Percentiles rank a stretch among this genome's conserved stretches.
phyloP scores from a whole-genome alignment of 2,113 vertebrate species.

The Poecilia latipinna region DNA sequence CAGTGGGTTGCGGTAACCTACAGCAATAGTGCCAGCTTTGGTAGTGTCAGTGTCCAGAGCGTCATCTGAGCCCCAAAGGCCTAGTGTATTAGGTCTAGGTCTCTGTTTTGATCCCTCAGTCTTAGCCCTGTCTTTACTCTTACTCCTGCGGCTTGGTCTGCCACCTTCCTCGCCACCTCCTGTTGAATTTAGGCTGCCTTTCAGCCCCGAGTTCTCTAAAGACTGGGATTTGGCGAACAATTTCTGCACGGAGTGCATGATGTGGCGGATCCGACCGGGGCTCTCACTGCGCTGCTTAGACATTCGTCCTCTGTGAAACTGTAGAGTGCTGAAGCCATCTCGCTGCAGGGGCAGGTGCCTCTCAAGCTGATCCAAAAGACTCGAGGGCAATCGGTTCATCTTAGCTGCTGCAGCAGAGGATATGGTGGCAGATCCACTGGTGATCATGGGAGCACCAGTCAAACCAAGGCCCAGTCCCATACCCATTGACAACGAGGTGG shows the following conservation, averaged over 20 bases:
- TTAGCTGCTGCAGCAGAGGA: constrained; percentile 79
- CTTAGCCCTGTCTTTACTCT: constrained; percentile 96
- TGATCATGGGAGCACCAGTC: constrained; percentile 84
- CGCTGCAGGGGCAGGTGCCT: constrained; percentile 95
- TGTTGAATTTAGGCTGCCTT: constrained; percentile 82
- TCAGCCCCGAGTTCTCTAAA: constrained; percentile 86
- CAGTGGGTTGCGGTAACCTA: constrained; percentile 88
- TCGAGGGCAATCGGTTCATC: constrained; percentile 91
- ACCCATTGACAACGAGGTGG: constrained; percentile 80
- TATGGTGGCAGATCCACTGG: constrained; percentile 82
- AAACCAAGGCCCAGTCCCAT: constrained; percentile 79
- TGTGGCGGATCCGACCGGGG: constrained; percentile 94
- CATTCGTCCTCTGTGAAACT: constrained; percentile 88
- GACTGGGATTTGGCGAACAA: constrained; percentile 91
- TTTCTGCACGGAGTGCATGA: constrained; percentile 97
- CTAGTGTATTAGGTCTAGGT: constrained; percentile 82
- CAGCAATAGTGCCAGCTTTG: constrained; percentile 77
- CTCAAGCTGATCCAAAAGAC: constrained; percentile 97
- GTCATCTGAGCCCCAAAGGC: constrained; percentile 97
- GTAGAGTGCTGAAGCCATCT: constrained; percentile 97
- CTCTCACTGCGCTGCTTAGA: constrained; percentile 95
- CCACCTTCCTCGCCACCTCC: constrained; percentile 79
- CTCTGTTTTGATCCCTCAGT: constrained; percentile 88
- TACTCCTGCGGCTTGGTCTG: constrained; percentile 89
- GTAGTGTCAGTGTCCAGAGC: constrained; percentile 86